Conservation (phyloP, 2,113 vertebrate species). For the Malaclemys terrapin region DNA sequence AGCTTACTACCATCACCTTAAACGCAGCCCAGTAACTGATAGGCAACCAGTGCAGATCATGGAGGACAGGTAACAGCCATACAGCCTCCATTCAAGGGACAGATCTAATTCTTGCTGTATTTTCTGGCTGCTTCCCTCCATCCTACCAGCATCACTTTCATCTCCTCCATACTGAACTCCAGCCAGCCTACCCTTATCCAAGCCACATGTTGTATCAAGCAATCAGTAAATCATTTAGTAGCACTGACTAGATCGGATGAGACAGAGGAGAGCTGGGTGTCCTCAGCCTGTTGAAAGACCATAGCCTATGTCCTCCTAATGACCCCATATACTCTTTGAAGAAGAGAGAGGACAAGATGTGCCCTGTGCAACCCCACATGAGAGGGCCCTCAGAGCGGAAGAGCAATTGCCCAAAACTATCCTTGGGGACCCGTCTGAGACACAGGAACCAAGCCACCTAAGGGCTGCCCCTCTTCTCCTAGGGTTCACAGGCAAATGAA, state of each 20-base stretch:
- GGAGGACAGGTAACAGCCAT: neutral
- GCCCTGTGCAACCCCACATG: too few relatives aligned
- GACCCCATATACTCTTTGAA: neutral
- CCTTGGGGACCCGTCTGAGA: rapidly evolving
- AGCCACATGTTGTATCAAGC: neutral
- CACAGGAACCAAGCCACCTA: neutral
- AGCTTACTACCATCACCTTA: neutral
- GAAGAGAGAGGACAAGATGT: neutral
- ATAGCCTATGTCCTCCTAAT: neutral
- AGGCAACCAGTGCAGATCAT: neutral
- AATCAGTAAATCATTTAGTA: neutral
- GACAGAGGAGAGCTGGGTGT: neutral
- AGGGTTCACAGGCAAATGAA: neutral
- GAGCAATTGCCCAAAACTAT: neutral
- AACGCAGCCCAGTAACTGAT: neutral
- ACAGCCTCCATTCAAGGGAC: neutral
- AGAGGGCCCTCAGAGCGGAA: neutral
- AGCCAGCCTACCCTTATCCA: neutral
- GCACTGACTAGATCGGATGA: neutral
- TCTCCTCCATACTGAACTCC: neutral
- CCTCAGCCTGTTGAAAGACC: neutral
- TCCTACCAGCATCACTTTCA: neutral
- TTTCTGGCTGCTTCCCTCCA: neutral
- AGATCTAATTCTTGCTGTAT: neutral
- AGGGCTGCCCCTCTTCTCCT: neutral